Evolutionary conservation across 2,797 vertebrate genomes (phyloP).

Genomic region (Astyanax mexicanus): DNA sequence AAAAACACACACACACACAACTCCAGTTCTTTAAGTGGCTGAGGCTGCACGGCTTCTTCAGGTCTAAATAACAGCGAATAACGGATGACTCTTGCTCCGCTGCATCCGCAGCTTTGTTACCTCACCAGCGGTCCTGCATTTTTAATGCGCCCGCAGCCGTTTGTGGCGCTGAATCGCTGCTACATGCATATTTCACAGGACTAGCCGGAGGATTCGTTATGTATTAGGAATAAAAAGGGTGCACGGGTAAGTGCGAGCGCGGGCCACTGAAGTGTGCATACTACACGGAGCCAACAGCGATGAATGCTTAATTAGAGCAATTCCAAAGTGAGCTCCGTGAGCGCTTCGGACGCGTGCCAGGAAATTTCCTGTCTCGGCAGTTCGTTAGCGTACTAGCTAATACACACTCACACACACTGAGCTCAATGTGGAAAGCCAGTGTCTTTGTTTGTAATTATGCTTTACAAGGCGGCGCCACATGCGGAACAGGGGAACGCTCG

Average conservation of each 20-base stretch:
- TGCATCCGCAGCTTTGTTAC: neutral
- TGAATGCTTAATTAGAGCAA: constrained; percentile 31
- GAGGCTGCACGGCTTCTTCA: neutral
- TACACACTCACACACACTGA: constrained; percentile 24
- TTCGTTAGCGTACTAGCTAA: too few relatives aligned
- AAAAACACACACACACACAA: constrained; percentile 8
- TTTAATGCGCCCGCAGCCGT: constrained; percentile 75
- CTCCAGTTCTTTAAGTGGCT: neutral
- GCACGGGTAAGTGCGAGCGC: constrained; percentile 60
- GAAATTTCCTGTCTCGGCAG: constrained; percentile 22
- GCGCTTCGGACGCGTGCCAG: neutral
- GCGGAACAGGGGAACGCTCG: neutral
- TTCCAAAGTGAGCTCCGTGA: constrained; percentile 1
- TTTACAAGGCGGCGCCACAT: constrained; percentile 15
- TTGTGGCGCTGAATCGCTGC: constrained; percentile 60
- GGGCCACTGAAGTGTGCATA: constrained; percentile 8
- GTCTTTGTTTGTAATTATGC: constrained; percentile 45
- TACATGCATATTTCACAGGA: constrained; percentile 78
- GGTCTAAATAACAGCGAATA: constrained; percentile 25
- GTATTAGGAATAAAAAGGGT: constrained; percentile 55
- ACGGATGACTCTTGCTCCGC: constrained; percentile 40
- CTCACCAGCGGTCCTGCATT: constrained; percentile 64
- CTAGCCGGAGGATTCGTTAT: constrained; percentile 74
- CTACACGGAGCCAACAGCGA: neutral
- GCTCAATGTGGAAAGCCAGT: neutral